These are phyloP conservation scores for Nerophis ophidion DNA, from an alignment of 2,113 vertebrate species.

Conservation along the genomic window DNA sequence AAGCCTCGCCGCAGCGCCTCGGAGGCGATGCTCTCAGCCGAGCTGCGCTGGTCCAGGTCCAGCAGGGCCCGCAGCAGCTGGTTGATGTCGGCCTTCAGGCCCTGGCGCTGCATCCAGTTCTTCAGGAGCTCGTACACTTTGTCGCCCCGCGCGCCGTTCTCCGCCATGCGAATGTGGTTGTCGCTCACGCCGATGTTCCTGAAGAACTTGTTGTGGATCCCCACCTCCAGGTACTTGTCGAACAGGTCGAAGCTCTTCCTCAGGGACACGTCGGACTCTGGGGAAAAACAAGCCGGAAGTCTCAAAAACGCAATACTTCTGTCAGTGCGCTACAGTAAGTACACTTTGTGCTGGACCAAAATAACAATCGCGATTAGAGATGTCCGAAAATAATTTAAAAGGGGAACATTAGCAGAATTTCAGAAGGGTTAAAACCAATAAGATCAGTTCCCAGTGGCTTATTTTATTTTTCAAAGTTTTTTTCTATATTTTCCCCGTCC, in stretches of 20 bases:
- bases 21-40: constrained; percentile 68
- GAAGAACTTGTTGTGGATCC: constrained; percentile 76
- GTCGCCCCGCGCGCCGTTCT: constrained; percentile 54
- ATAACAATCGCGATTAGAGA: too few relatives aligned
- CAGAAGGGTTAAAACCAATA: too few relatives aligned
- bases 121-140: constrained; percentile 75
- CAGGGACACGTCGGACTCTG: constrained; percentile 70
- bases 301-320: too few relatives aligned
- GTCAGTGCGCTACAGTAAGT: too few relatives aligned
- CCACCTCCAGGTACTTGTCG: constrained; percentile 67
- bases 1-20: constrained; percentile 60
- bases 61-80: constrained; percentile 65
- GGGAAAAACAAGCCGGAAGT: not conserved
- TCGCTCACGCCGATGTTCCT: constrained; percentile 68
- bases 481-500: too few relatives aligned
- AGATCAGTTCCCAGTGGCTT: too few relatives aligned
- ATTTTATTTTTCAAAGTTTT: too few relatives aligned
- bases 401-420: too few relatives aligned
- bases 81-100: constrained; percentile 74
- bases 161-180: constrained; percentile 70
- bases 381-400: too few relatives aligned
- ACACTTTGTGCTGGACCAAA: too few relatives aligned
- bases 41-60: constrained; percentile 70
- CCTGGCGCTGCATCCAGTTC: constrained; percentile 75
- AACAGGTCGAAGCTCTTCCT: constrained; percentile 75